A percentile compares a stretch with the other conserved stretches of the same genome.
phyloP scores from a whole-genome alignment of 2,888 invertebrate species.

The Oscheius myriophilus region DNA sequence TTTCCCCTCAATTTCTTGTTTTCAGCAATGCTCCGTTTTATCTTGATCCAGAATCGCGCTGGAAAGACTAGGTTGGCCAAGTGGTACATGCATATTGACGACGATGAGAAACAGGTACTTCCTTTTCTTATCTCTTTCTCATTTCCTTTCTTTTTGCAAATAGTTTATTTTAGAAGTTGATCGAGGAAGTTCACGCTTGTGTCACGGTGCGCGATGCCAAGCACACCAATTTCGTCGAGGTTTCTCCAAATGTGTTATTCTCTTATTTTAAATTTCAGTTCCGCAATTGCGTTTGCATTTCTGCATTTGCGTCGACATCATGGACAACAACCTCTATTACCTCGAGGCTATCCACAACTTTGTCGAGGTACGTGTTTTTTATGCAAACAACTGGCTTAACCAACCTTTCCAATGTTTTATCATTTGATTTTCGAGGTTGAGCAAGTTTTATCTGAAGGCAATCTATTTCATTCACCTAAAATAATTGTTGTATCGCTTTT shows the following conservation, averaged over 20 bases:
- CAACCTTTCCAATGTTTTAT: no score
- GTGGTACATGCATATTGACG: conserved; percentile 99
- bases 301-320: conserved; percentile 99
- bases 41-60: conserved; percentile 97
- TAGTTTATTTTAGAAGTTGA: conserved; percentile 83
- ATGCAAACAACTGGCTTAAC: no score
- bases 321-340: conserved; percentile 97
- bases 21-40: conserved; percentile 86
- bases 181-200: conserved; percentile 97
- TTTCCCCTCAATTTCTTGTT: not conserved
- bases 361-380: conserved; percentile 83
- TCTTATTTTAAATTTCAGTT: conserved; percentile 77
- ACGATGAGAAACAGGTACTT: conserved; percentile 85
- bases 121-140: conserved; percentile 3
- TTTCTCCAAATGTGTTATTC: conserved; percentile 71
- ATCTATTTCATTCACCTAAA: no score
- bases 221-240: conserved; percentile 99
- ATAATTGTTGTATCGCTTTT: no score
- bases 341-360: conserved; percentile 99
- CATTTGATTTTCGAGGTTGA: no score
- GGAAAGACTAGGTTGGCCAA: conserved; percentile 98
- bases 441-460: no score
- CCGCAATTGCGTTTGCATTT: conserved; percentile 97
- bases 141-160: not conserved
- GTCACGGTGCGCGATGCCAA: conserved; percentile 99